phyloP scores from a whole-genome alignment of 2,797 vertebrate species.

The Enteromius paludinosus region DNA sequence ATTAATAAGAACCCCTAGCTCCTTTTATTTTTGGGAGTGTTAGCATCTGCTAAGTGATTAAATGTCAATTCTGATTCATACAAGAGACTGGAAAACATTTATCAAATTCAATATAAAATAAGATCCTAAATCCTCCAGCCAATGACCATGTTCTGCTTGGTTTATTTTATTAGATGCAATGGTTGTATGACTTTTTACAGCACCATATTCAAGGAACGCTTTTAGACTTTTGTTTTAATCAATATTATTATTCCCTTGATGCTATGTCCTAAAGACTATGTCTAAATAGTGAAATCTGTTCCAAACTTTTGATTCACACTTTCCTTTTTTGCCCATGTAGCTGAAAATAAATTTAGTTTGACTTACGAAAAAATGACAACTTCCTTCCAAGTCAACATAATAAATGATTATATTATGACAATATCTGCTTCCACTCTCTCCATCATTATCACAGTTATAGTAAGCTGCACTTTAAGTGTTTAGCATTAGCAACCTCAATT shows the following conservation, averaged over 20 bases:
- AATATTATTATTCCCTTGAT: too few relatives aligned
- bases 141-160: conserved; percentile 1
- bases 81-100: background rate
- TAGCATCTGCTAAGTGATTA: background rate
- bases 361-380: background rate
- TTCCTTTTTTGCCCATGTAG: background rate
- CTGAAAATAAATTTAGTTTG: background rate
- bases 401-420: background rate
- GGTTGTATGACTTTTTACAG: background rate
- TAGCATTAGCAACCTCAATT: background rate
- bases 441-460: background rate
- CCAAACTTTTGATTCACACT: background rate
- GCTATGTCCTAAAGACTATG: too few relatives aligned
- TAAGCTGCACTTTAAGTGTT: too few relatives aligned
- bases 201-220: background rate
- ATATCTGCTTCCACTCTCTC: background rate
- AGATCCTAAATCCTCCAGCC: conserved; percentile 3
- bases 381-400: background rate
- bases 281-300: background rate
- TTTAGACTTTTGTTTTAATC: too few relatives aligned
- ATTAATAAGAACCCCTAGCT: background rate
- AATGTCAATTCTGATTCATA: background rate
- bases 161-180: conserved; percentile 25
- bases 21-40: background rate
- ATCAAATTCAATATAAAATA: background rate